These are phyloP conservation scores for Eristalinus aeneus DNA, from an alignment of 2,888 invertebrate species.

Conservation along the genomic window DNA sequence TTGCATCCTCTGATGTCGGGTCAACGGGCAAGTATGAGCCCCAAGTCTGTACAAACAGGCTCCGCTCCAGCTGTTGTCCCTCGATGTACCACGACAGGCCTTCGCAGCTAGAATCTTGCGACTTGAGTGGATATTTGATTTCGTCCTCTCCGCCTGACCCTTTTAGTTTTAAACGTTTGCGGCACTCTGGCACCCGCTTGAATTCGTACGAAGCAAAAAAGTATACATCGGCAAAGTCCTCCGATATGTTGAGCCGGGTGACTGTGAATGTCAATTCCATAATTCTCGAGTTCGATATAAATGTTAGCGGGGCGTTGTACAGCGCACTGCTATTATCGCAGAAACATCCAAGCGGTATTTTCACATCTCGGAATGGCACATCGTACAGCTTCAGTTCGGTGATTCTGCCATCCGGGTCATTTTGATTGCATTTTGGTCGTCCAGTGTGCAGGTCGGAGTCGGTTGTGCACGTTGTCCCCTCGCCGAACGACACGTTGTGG, in stretches of 20 bases:
- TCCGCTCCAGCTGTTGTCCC: conserved; percentile 89
- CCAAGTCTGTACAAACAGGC: conserved; percentile 91
- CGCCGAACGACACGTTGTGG: conserved; percentile 88
- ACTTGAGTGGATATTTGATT: conserved; percentile 84
- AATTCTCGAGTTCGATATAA: conserved; percentile 85
- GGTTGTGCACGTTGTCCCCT: conserved; percentile 85
- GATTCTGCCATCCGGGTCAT: conserved; percentile 80
- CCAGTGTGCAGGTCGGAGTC: conserved; percentile 88
- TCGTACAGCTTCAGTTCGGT: conserved; percentile 84
- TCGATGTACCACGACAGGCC: conserved; percentile 88
- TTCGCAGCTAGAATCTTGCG: conserved; percentile 81
- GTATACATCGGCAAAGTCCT: conserved; percentile 91
- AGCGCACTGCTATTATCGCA: conserved; percentile 87
- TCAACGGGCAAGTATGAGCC: conserved; percentile 87
- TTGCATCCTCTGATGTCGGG: conserved; percentile 83
- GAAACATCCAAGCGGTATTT: conserved; percentile 88
- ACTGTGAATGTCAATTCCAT: conserved; percentile 90
- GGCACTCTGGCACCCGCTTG: conserved; percentile 85
- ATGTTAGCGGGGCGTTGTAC: conserved; percentile 84
- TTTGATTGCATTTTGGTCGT: conserved; percentile 83
- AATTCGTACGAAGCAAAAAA: conserved; percentile 88
- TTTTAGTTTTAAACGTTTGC: conserved; percentile 84
- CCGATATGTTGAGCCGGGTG: conserved; percentile 87
- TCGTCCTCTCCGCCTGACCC: conserved; percentile 86
- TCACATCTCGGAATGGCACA: conserved; percentile 86